Conservation (phyloP, 37 sponge, comb jelly and placozoan genomes). For the Agelas oroides region DNA sequence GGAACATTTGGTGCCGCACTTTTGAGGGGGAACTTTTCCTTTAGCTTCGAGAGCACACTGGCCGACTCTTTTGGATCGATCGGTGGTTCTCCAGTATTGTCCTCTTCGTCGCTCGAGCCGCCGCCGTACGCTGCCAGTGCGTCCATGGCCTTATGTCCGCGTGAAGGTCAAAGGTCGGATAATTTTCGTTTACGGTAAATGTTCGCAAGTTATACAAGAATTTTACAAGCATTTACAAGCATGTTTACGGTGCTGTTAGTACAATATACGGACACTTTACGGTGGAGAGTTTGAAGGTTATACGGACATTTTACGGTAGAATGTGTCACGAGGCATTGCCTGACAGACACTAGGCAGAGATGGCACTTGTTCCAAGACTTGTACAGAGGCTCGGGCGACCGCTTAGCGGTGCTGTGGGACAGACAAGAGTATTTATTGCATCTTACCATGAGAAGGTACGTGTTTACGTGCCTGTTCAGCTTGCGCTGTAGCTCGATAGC, state of each 20-base stretch:
- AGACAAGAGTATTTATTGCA: slow-evolving; percentile 36
- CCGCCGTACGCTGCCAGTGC: slow-evolving; percentile 45
- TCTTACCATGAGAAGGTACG: slow-evolving; percentile 78
- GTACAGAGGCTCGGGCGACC: slow-evolving; percentile 17
- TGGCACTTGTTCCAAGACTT: background rate
- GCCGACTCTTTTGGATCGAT: slow-evolving; percentile 45
- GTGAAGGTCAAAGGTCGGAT: slow-evolving; percentile 30
- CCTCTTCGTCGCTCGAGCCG: slow-evolving; percentile 58
- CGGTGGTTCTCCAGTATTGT: background rate
- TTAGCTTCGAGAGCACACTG: slow-evolving; percentile 38
- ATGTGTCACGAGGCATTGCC: background rate
- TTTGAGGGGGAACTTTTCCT: slow-evolving; percentile 47
- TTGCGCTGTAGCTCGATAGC: too few relatives aligned
- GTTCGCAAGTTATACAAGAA: background rate
- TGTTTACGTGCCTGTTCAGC: too few relatives aligned
- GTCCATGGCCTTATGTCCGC: slow-evolving; percentile 2
- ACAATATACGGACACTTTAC: background rate
- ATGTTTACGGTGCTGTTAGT: too few relatives aligned
- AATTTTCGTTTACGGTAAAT: background rate
- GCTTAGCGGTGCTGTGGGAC: slow-evolving; percentile 6
- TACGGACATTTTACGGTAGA: background rate
- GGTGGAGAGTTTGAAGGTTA: background rate
- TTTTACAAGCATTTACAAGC: too few relatives aligned
- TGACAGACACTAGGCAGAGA: too few relatives aligned
- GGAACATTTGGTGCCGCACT: slow-evolving; percentile 60